Evolutionary conservation across 2,113 vertebrate species (phyloP).

Genomic region (Lampris megalopsis): DNA sequence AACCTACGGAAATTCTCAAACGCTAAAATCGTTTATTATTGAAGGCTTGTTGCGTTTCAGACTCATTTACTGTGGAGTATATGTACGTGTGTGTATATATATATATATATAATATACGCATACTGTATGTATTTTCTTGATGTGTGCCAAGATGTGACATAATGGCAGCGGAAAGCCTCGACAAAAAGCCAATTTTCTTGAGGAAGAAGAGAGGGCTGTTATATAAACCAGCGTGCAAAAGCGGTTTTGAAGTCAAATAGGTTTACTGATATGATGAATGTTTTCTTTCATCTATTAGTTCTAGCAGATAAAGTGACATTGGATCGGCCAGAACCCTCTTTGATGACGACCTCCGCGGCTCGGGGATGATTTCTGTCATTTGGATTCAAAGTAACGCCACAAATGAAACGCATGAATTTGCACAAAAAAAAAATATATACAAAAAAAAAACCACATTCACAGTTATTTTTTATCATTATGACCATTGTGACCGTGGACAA

Average conservation of each 20-base stretch:
- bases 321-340: slow-evolving; percentile 51
- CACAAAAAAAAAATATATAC: not conserved
- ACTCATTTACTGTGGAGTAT: too few relatives aligned
- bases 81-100: too few relatives aligned
- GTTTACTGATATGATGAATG: slow-evolving; percentile 65
- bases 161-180: too few relatives aligned
- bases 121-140: too few relatives aligned
- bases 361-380: slow-evolving; percentile 62
- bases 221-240: slow-evolving; percentile 25
- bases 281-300: slow-evolving; percentile 50
- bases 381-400: slow-evolving; percentile 49
- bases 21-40: too few relatives aligned
- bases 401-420: slow-evolving; percentile 44
- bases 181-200: too few relatives aligned
- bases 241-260: slow-evolving; percentile 7
- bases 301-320: slow-evolving; percentile 44
- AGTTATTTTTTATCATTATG: slow-evolving; percentile 36
- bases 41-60: too few relatives aligned
- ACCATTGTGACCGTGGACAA: slow-evolving; percentile 46
- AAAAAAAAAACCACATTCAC: slow-evolving; percentile 45
- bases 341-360: slow-evolving; percentile 52
- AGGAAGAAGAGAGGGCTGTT: too few relatives aligned
- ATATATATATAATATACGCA: too few relatives aligned
- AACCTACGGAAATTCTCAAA: too few relatives aligned
- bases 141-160: too few relatives aligned